phyloP scores from a whole-genome alignment of 1,140 invertebrate genomes.

The Brachionus manjavacas region DNA sequence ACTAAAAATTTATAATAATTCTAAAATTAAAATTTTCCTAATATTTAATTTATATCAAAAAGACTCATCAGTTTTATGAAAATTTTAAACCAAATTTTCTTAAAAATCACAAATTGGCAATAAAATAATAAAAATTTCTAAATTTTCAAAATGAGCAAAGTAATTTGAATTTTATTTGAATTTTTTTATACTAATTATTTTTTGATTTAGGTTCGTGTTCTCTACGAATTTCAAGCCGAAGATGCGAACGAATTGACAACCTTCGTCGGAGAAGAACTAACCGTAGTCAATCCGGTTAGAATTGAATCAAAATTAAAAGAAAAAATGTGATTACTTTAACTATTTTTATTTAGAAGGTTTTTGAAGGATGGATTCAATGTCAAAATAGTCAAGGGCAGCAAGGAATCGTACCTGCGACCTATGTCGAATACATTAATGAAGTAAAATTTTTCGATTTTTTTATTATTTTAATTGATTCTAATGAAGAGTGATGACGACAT shows the following conservation, averaged over 20 bases:
- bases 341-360: not conserved
- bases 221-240: conserved; percentile 41
- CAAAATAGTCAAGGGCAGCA: not conserved
- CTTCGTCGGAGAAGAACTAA: conserved; percentile 22
- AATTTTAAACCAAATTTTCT: too few relatives aligned
- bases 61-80: not conserved
- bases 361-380: conserved; percentile 34
- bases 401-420: conserved; percentile 32
- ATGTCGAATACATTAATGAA: conserved; percentile 25
- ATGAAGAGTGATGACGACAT: conserved; percentile 38
- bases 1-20: not conserved
- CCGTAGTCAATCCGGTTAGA: conserved; percentile 2
- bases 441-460: not conserved
- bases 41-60: not conserved
- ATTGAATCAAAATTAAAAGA: not conserved
- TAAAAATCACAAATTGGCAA: not conserved
- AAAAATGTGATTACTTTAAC: not conserved
- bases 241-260: conserved; percentile 22
- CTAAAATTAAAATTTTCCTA: not conserved
- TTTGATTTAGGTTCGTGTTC: conserved; percentile 18
- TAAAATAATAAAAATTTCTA: not conserved
- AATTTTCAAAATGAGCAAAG: conserved; percentile 28
- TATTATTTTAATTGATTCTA: not conserved
- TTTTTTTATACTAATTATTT: not conserved
- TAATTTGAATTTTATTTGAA: not conserved